Evolutionary conservation across 92 coral and sea anemone species (phyloP).

Genomic region (Palythoa caribaeorum): DNA sequence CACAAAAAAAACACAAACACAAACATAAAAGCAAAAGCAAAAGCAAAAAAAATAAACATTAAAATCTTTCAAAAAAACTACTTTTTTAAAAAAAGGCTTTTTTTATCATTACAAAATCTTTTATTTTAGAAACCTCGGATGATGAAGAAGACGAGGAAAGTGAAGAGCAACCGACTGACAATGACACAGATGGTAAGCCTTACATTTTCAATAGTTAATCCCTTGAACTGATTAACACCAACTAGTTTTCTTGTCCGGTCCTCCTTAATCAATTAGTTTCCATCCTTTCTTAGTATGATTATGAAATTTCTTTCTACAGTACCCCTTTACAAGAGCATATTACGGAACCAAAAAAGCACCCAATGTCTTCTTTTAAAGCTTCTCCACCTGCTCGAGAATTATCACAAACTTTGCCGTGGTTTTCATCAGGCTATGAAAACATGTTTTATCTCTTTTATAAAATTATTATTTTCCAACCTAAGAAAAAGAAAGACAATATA

Average conservation of each 20-base stretch:
- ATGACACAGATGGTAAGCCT: slow-evolving; percentile 26
- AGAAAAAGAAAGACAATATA: too few relatives aligned
- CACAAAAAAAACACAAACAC: too few relatives aligned
- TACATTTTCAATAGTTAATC: neutral
- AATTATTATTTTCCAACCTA: too few relatives aligned
- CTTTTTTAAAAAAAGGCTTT: neutral
- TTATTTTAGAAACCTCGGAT: neutral
- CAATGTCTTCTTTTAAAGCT: too few relatives aligned
- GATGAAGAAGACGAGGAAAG: slow-evolving; percentile 17
- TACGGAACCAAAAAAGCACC: too few relatives aligned
- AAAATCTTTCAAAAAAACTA: neutral
- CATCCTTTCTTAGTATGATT: too few relatives aligned
- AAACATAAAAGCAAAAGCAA: neutral
- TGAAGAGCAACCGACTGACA: neutral
- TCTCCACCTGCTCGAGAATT: too few relatives aligned
- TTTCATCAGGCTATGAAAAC: too few relatives aligned
- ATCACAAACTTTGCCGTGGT: too few relatives aligned
- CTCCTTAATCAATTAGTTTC: neutral
- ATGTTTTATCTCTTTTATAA: too few relatives aligned
- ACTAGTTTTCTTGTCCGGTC: neutral
- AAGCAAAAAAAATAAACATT: neutral
- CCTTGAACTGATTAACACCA: neutral
- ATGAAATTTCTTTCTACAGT: too few relatives aligned
- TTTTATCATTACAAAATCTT: neutral
- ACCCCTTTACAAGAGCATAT: too few relatives aligned